phyloP scores from a whole-genome alignment of 2,113 vertebrate species.

The Trematomus loennbergii region DNA sequence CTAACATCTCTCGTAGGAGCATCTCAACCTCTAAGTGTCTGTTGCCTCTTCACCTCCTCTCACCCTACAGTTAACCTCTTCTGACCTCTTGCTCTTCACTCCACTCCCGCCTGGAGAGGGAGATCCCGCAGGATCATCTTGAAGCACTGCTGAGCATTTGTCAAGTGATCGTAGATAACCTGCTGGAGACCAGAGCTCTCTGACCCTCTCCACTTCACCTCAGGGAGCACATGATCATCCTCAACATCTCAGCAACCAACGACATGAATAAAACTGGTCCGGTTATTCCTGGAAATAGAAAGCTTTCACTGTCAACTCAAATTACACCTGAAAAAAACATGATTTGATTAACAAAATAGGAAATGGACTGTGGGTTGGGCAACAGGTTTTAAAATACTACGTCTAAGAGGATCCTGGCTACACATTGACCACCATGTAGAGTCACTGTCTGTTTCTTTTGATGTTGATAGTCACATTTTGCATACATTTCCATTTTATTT shows the following conservation, averaged over 20 bases:
- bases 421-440: too few species aligned
- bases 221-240: background rate
- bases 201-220: background rate
- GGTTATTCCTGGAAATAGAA: background rate
- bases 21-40: conserved; percentile 17
- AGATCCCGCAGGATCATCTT: conserved; percentile 42
- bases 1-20: conserved; percentile 19
- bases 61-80: conserved; percentile 38
- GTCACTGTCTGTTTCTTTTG: background rate
- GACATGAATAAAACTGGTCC: background rate
- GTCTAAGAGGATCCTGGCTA: background rate
- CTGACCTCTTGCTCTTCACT: conserved; percentile 44
- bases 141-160: conserved; percentile 30
- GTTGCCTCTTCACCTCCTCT: conserved; percentile 35
- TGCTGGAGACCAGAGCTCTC: conserved; percentile 10
- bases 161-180: conserved; percentile 37
- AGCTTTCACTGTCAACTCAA: background rate
- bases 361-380: background rate
- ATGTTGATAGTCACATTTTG: background rate
- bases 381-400: background rate
- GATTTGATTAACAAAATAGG: background rate
- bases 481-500: background rate
- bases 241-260: background rate
- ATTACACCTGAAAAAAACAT: background rate
- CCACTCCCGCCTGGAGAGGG: conserved; percentile 14